phyloP scores from a whole-genome alignment of 2,888 invertebrate genomes.

The Crioceris asparagi region DNA sequence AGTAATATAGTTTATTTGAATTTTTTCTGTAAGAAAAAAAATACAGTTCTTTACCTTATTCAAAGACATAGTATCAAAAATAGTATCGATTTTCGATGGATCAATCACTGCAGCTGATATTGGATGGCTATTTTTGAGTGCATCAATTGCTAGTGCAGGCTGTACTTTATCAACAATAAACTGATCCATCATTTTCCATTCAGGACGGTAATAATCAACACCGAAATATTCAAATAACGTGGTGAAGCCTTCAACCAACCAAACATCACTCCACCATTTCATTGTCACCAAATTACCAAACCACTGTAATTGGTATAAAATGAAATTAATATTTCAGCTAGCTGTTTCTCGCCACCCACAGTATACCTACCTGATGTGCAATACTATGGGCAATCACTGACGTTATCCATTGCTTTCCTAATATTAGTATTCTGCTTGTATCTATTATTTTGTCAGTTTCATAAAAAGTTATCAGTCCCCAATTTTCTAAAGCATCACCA shows the following conservation, averaged over 20 bases:
- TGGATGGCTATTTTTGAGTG: slow-evolving; percentile 59
- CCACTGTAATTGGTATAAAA: slow-evolving; percentile 44
- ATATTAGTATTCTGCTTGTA: slow-evolving; percentile 50
- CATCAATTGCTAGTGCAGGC: slow-evolving; percentile 56
- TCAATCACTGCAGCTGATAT: slow-evolving; percentile 57
- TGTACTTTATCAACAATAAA: slow-evolving; percentile 59
- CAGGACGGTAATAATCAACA: slow-evolving; percentile 49
- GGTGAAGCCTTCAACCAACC: slow-evolving; percentile 85
- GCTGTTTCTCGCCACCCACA: neutral
- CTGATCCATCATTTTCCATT: slow-evolving; percentile 61
- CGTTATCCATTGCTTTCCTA: slow-evolving; percentile 56
- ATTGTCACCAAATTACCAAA: slow-evolving; percentile 89
- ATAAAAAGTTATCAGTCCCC: slow-evolving; percentile 70
- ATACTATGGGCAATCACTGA: slow-evolving; percentile 57
- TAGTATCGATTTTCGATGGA: slow-evolving; percentile 59
- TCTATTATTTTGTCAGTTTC: slow-evolving; percentile 51
- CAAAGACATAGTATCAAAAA: slow-evolving; percentile 67
- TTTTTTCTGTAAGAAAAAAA: neutral
- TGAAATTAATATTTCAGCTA: neutral
- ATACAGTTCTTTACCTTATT: slow-evolving; percentile 45
- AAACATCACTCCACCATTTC: slow-evolving; percentile 88
- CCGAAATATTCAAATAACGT: slow-evolving; percentile 72
- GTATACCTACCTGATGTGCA: slow-evolving; percentile 56
- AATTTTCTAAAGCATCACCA: slow-evolving; percentile 71
- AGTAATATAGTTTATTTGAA: neutral